Conservation (phyloP, 2,797 vertebrate species). For the Mergus octosetaceus region DNA sequence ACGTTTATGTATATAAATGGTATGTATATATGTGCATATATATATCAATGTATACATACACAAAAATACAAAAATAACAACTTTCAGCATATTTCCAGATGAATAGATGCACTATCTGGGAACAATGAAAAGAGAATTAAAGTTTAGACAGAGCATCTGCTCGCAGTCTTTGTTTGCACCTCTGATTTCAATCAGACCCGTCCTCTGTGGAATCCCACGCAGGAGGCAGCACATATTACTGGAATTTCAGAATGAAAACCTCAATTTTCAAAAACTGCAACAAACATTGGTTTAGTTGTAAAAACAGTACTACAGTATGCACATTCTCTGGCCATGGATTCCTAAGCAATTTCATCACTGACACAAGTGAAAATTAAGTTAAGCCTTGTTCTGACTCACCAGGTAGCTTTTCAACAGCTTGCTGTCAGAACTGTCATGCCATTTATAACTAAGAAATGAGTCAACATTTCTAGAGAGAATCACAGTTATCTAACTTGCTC, state of each 20-base stretch:
- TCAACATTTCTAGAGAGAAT: not conserved
- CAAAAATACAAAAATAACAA: not conserved
- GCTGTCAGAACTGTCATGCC: not conserved
- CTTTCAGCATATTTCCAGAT: not conserved
- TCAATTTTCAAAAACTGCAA: not conserved
- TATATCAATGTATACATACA: not conserved
- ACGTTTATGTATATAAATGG: not conserved
- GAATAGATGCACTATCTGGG: not conserved
- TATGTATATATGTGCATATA: too few relatives aligned
- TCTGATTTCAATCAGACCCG: not conserved
- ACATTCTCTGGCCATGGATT: not conserved
- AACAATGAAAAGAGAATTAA: not conserved
- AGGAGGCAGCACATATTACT: not conserved
- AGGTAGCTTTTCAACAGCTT: slow-evolving; percentile 10
- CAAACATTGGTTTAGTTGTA: not conserved
- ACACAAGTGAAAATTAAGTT: not conserved
- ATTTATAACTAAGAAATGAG: not conserved
- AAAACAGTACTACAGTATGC: not conserved
- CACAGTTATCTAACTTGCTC: not conserved
- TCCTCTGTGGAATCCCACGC: not conserved
- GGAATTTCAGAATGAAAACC: not conserved
- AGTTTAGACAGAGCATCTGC: not conserved
- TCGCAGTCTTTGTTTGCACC: not conserved
- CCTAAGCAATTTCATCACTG: not conserved
- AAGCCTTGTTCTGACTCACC: not conserved